Evolutionary conservation across 2,888 invertebrate species (phyloP), one percentile per base, ranked within the genome.

Genomic region (Tortricodes alternella): DNA sequence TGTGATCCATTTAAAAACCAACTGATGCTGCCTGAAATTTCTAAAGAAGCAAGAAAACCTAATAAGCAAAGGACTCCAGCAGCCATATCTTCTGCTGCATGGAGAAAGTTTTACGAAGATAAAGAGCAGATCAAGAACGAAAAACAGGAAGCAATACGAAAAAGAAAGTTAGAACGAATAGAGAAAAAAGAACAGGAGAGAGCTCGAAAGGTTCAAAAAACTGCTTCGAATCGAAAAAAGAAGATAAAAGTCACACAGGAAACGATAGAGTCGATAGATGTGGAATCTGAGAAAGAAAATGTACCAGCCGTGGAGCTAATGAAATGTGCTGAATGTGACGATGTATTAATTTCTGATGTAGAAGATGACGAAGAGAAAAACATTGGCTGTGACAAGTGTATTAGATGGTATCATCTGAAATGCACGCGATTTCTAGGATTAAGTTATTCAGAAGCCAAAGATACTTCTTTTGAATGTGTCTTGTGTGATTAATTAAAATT

Each of bases 281-380:
- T 24, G 4, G 24, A 58, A 63, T 46, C 27, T 39, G 37, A 60
- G 43, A 64, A 63, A 59, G 55, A 53, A 58, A 62, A 58, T 58
- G 39, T 61, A 60, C 58, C 58, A 46, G 29, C 58, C 13, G 35
- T 38, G 27, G 38, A 58, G 9, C n/a, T 2, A 61, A 43, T 50
- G 46, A 61, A 69, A 46, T 67, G 63, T 60, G 27, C 58, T 63
- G 58, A 62, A 59, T 65, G 65, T 62, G 60, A 62, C 48, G 50
- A 63, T 32, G 38, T 56, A 58, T 39, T 65, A 37, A 65, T 65
- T 58, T 62, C 61, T 32, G 65, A 68, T 58, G 65, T 64, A 59
- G 65, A 69, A 62, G 65, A 66, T 43, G 64, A 68, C 51, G 61
- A 58, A 53, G 64, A 67, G 60, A 66, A 62, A 64, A 66, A 62